phyloP scores from a whole-genome alignment of 2,888 invertebrate species.

The Lithophane leautieri region DNA sequence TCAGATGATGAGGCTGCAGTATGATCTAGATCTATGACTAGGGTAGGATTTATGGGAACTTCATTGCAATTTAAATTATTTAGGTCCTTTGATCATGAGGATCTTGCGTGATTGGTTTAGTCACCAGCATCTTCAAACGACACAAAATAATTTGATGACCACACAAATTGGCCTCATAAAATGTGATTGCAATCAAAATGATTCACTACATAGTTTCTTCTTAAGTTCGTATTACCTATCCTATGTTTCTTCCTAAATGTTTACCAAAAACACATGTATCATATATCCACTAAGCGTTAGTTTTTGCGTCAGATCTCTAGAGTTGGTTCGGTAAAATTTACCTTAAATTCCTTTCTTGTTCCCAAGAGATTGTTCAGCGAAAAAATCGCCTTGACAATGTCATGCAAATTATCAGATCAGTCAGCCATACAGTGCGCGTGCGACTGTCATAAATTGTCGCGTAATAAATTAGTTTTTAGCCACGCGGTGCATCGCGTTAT shows the following conservation, averaged over 20 bases:
- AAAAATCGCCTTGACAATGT: conserved; percentile 22
- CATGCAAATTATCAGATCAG: conserved; percentile 62
- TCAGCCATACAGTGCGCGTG: conserved; percentile 52
- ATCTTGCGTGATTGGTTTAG: conserved; percentile 37
- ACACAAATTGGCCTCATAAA: conserved; percentile 39
- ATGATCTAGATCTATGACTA: conserved; percentile 44
- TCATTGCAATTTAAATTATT: conserved; percentile 48
- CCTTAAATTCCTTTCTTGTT: not conserved
- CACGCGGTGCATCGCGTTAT: conserved; percentile 63
- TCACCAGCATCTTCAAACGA: conserved; percentile 24
- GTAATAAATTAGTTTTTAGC: conserved; percentile 75
- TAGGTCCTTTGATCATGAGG: conserved; percentile 38
- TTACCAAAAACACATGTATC: not conserved
- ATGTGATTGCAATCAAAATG: conserved; percentile 43
- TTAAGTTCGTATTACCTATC: not conserved
- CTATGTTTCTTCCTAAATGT: not conserved
- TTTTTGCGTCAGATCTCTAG: not conserved
- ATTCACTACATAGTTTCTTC: conserved; percentile 20
- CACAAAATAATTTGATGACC: conserved; percentile 43
- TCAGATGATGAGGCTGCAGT: conserved; percentile 50
- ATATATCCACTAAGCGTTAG: too few species aligned
- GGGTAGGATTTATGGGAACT: conserved; percentile 59
- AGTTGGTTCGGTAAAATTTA: not conserved
- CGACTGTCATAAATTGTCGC: conserved; percentile 52
- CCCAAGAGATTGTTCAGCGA: not conserved